Conservation (phyloP, 2,888 invertebrate species). For the Acronicta alni region DNA sequence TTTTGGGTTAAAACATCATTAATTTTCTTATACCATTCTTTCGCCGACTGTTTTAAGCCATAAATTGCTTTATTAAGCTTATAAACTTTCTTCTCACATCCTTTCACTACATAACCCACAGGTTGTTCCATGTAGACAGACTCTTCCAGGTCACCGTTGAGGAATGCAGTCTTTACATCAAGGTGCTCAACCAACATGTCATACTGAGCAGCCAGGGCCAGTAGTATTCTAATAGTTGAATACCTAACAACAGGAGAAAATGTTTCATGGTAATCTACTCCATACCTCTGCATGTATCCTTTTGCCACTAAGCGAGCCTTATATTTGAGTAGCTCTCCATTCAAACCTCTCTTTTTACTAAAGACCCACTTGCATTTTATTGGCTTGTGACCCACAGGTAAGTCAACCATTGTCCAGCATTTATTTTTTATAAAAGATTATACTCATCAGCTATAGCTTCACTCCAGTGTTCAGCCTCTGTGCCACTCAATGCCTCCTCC, state of each 20-base stretch:
- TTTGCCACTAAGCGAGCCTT: conserved; percentile 22
- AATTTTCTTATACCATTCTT: conserved; percentile 4
- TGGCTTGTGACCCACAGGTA: not conserved
- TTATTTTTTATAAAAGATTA: conserved; percentile 10
- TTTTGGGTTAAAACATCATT: not conserved
- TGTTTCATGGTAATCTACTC: conserved; percentile 18
- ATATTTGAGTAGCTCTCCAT: conserved; percentile 4
- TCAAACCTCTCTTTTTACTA: not conserved
- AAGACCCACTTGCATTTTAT: conserved; percentile 8
- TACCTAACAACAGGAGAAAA: conserved; percentile 22
- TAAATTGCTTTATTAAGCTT: conserved; percentile 12
- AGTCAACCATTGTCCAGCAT: not conserved
- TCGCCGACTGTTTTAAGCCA: conserved; percentile 6
- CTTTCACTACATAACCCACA: not conserved
- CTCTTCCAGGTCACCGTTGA: not conserved
- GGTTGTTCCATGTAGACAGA: conserved; percentile 17
- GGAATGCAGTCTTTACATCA: conserved; percentile 1
- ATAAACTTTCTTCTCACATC: conserved; percentile 6
- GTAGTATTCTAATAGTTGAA: conserved; percentile 12
- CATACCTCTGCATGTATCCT: conserved; percentile 12
- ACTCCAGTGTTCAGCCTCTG: conserved; percentile 1
- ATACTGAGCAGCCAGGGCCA: conserved; percentile 10
- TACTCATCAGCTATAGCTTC: conserved; percentile 13
- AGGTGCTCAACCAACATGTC: conserved; percentile 2
- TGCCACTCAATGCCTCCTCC: conserved; percentile 3